These are phyloP conservation scores for Phataginus tetradactyla DNA, from an alignment of 2,797 vertebrate genomes.

Conservation along the genomic window DNA sequence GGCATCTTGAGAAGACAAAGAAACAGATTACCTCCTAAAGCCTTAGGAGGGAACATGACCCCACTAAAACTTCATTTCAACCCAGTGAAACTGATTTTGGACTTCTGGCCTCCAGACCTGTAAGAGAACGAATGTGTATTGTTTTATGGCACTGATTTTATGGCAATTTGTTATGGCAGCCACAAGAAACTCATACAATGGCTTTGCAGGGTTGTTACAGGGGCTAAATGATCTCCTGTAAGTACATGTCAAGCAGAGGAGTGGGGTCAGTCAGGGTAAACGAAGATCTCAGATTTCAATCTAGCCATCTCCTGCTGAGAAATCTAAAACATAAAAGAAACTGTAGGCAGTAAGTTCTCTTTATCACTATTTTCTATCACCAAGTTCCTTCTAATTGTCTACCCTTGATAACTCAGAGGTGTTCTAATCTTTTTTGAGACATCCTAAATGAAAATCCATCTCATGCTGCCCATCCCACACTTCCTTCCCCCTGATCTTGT, in stretches of 20 bases:
- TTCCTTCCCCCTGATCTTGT: background rate
- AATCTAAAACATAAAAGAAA: background rate
- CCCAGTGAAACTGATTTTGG: background rate
- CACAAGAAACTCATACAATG: background rate
- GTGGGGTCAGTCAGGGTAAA: background rate
- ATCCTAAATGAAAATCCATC: background rate
- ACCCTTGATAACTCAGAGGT: background rate
- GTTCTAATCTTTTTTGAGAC: background rate
- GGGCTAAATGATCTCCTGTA: background rate
- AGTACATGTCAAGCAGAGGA: background rate
- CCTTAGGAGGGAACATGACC: background rate
- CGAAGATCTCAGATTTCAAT: background rate
- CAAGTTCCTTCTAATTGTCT: background rate
- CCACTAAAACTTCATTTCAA: background rate
- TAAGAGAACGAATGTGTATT: background rate
- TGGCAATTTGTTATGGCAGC: background rate
- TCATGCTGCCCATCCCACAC: too few species aligned
- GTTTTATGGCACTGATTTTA: background rate
- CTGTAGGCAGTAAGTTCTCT: background rate
- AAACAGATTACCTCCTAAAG: background rate
- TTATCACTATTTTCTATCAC: background rate
- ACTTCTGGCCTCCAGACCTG: background rate
- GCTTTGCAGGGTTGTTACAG: background rate
- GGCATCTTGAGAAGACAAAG: background rate
- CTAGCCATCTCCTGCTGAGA: background rate